A percentile compares a stretch with the other conserved stretches of the same genome.
phyloP scores from a whole-genome alignment of 1,140 invertebrate genomes.

The Euschistus heros region DNA sequence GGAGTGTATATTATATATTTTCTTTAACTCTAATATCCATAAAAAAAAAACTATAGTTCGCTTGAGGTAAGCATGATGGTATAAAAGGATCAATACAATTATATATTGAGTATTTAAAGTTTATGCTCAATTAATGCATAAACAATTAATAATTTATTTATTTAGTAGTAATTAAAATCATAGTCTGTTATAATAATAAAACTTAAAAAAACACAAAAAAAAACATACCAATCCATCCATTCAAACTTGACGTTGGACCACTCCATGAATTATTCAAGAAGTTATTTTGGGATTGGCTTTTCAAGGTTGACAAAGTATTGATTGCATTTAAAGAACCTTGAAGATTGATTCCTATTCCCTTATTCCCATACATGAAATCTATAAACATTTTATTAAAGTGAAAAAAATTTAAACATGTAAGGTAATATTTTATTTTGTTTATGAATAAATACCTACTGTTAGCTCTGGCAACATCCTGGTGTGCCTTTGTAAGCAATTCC shows the following conservation, averaged over 20 bases:
- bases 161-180: too few relatives aligned
- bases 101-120: too few relatives aligned
- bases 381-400: not conserved
- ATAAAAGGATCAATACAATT: too few relatives aligned
- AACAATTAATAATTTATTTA: too few relatives aligned
- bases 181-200: too few relatives aligned
- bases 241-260: constrained; percentile 10
- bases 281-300: not conserved
- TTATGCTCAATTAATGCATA: too few relatives aligned
- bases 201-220: not conserved
- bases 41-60: too few relatives aligned
- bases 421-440: not conserved
- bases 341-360: constrained; percentile 19
- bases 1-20: too few relatives aligned
- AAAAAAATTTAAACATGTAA: not conserved
- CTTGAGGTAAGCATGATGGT: too few relatives aligned
- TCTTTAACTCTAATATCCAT: too few relatives aligned
- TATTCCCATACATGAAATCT: constrained; percentile 14
- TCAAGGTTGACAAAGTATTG: constrained; percentile 10
- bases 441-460: constrained; percentile 35
- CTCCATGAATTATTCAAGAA: constrained; percentile 24
- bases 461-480: constrained; percentile 38
- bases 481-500: constrained; percentile 43
- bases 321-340: constrained; percentile 23
- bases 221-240: constrained; percentile 18